These are phyloP conservation scores for Caenorhabditis doughertyi DNA, from an alignment of 2,888 invertebrate genomes.

Conservation along the genomic window DNA sequence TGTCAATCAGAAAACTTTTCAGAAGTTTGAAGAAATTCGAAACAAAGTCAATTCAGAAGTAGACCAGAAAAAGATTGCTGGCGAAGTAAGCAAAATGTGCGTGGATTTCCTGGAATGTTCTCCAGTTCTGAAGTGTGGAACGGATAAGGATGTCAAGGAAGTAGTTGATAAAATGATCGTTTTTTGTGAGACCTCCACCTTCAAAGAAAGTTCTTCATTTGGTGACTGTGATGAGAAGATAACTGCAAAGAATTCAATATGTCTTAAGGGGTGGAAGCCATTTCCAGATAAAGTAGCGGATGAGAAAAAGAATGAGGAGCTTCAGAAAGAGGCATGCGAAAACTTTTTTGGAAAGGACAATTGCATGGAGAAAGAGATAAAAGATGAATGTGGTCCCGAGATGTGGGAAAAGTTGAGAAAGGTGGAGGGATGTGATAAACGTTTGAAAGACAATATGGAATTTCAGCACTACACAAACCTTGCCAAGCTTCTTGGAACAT, in stretches of 20 bases:
- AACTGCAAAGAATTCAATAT: background rate
- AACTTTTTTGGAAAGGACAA: background rate
- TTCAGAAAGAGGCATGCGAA: background rate
- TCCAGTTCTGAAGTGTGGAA: background rate
- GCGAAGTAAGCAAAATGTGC: background rate
- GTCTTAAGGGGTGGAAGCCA: background rate
- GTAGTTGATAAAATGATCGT: background rate
- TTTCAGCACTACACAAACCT: constrained; percentile 23
- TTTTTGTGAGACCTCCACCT: background rate
- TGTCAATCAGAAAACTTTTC: background rate
- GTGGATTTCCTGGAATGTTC: background rate
- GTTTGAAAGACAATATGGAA: background rate
- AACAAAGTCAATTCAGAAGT: background rate
- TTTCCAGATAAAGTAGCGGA: background rate
- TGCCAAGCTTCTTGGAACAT: background rate
- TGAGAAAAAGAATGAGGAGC: too few relatives aligned
- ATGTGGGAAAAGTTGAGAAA: constrained; percentile 2
- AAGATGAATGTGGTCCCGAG: background rate
- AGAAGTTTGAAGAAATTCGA: background rate
- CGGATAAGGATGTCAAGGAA: background rate
- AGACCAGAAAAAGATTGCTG: background rate
- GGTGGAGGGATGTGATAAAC: background rate
- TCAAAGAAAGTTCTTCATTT: background rate
- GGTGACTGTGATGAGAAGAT: background rate
- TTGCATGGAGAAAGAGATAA: constrained; percentile 10